These are phyloP conservation scores for Eulacestoma nigropectus DNA, from an alignment of 2,113 vertebrate species.

Conservation along the genomic window DNA sequence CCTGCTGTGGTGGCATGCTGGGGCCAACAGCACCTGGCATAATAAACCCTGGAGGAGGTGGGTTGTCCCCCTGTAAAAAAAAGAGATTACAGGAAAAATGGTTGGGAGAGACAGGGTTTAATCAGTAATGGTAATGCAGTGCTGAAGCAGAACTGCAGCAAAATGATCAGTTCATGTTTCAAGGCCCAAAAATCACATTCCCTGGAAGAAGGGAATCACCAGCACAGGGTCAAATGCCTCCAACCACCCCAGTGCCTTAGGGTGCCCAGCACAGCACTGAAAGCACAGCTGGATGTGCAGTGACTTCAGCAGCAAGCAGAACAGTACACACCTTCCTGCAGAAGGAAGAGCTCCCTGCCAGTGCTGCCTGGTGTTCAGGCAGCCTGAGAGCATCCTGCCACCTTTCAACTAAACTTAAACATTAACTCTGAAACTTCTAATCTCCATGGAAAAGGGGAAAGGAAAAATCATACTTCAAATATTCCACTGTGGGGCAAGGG, in stretches of 20 bases:
- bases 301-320: not conserved
- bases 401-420: not conserved
- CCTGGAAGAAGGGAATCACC: not conserved
- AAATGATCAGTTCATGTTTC: not conserved
- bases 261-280: not conserved
- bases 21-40: conserved; percentile 69
- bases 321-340: not conserved
- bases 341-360: not conserved
- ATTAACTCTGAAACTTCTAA: not conserved
- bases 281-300: not conserved
- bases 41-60: conserved; percentile 77
- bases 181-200: not conserved
- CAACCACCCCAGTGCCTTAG: not conserved
- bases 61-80: conserved; percentile 78
- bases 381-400: not conserved
- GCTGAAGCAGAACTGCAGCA: not conserved
- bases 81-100: not conserved
- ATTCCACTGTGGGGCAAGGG: not conserved
- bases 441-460: not conserved
- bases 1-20: conserved; percentile 38
- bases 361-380: not conserved
- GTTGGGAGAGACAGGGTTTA: not conserved
- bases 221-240: not conserved
- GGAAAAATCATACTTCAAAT: not conserved
- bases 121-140: not conserved